phyloP scores from a whole-genome alignment of 2,888 invertebrate species.

The Drosophila anceps region DNA sequence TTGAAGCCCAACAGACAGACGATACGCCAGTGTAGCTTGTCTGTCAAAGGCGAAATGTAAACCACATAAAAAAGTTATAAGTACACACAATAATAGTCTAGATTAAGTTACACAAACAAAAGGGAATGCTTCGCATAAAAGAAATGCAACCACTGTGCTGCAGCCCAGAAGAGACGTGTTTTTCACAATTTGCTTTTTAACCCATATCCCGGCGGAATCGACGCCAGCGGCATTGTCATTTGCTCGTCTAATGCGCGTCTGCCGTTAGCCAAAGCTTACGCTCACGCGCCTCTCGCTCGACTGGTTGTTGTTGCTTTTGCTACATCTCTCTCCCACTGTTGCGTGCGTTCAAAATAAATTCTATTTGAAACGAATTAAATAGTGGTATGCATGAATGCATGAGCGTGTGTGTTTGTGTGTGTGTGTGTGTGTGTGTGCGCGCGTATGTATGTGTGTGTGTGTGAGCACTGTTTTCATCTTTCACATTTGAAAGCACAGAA shows the following conservation, averaged over 20 bases:
- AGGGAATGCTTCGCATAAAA: slow-evolving; percentile 18
- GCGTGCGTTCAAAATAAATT: slow-evolving; percentile 66
- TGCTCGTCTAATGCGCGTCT: slow-evolving; percentile 65
- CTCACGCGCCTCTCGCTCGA: slow-evolving; percentile 69
- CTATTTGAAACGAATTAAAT: slow-evolving; percentile 73
- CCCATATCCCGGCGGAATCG: slow-evolving; percentile 59
- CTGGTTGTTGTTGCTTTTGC: slow-evolving; percentile 16
- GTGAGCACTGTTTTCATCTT: slow-evolving; percentile 69
- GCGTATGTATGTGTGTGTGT: slow-evolving; percentile 10
- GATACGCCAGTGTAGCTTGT: slow-evolving; percentile 34
- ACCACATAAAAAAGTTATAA: slow-evolving; percentile 49
- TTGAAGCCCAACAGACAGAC: slow-evolving; percentile 32
- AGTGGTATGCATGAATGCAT: slow-evolving; percentile 66
- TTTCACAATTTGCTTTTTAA: slow-evolving; percentile 61
- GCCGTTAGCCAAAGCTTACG: slow-evolving; percentile 70
- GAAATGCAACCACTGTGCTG: slow-evolving; percentile 70
- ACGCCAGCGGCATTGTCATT: slow-evolving; percentile 54
- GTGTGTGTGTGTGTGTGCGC: slow-evolving; percentile 9
- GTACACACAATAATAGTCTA: slow-evolving; percentile 48
- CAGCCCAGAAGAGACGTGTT: slow-evolving; percentile 31
- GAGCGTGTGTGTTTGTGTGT: slow-evolving; percentile 17
- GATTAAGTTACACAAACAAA: slow-evolving; percentile 68
- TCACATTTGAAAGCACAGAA: slow-evolving; percentile 66
- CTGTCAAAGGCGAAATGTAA: slow-evolving; percentile 46
- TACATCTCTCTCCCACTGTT: slow-evolving; percentile 45